These are phyloP conservation scores for Synanthedon vespiformis DNA, from an alignment of 2,888 invertebrate genomes.

Conservation along the genomic window DNA sequence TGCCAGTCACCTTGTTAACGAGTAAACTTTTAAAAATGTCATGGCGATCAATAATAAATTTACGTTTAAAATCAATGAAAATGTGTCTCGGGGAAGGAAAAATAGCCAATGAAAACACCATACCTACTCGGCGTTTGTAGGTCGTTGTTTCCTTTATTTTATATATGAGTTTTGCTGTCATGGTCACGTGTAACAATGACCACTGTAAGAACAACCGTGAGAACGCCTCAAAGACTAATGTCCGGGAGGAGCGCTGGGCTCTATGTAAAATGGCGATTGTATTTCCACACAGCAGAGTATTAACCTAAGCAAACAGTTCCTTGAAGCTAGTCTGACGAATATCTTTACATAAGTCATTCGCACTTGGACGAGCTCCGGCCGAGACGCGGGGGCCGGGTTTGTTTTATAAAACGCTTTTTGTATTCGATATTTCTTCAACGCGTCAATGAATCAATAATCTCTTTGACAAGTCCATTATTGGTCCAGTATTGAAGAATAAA, in stretches of 20 bases:
- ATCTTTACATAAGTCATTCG: conserved; percentile 47
- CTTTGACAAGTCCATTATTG: too few relatives aligned
- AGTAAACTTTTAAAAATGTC: background rate
- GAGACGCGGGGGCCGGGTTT: conserved; percentile 10
- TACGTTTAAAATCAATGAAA: background rate
- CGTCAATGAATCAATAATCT: too few relatives aligned
- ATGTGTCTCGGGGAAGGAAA: conserved; percentile 24
- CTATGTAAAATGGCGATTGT: conserved; percentile 19
- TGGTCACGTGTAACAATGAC: conserved; percentile 23
- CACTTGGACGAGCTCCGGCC: conserved; percentile 15
- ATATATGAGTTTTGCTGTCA: conserved; percentile 16
- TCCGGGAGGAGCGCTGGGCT: conserved; percentile 12
- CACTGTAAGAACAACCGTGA: conserved; percentile 15
- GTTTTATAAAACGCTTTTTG: conserved; percentile 12
- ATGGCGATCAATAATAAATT: background rate
- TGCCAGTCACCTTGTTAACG: too few relatives aligned
- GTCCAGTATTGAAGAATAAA: too few relatives aligned
- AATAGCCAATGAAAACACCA: conserved; percentile 26
- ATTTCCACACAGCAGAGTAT: conserved; percentile 24
- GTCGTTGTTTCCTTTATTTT: conserved; percentile 38
- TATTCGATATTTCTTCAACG: conserved; percentile 4
- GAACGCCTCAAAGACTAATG: background rate
- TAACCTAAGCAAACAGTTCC: conserved; percentile 45
- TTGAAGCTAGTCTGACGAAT: conserved; percentile 29
- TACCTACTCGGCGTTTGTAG: conserved; percentile 20